Conservation (phyloP, 2,888 invertebrate genomes). For the Dilophus febrilis region DNA sequence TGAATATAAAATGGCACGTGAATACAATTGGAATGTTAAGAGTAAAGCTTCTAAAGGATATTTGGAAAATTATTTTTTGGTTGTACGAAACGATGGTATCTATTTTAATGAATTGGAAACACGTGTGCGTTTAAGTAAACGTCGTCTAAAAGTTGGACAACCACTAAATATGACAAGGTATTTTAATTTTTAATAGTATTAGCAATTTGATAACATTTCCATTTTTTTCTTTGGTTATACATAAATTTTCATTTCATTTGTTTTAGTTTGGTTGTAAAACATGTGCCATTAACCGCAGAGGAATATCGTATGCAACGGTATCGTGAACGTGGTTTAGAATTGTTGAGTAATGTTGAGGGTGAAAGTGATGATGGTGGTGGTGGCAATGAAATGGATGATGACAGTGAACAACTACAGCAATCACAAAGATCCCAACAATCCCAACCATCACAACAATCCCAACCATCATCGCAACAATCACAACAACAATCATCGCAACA, state of each 20-base stretch:
- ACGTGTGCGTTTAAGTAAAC: conserved; percentile 81
- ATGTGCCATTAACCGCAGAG: conserved; percentile 65
- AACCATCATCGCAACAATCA: background rate
- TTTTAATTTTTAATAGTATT: background rate
- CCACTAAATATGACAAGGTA: conserved; percentile 31
- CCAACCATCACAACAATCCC: background rate
- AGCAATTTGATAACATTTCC: too few species aligned
- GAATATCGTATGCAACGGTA: conserved; percentile 78
- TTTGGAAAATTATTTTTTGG: conserved; percentile 94
- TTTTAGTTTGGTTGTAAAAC: conserved; percentile 61
- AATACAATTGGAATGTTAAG: conserved; percentile 99
- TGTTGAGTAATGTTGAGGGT: conserved; percentile 55
- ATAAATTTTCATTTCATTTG: background rate
- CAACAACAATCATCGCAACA: background rate
- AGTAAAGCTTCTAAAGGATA: conserved; percentile 89
- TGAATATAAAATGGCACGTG: conserved; percentile 92
- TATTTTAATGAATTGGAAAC: conserved; percentile 94
- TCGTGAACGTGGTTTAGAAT: conserved; percentile 76
- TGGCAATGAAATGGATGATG: conserved; percentile 17
- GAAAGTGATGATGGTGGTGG: conserved; percentile 45
- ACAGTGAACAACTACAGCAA: conserved; percentile 1
- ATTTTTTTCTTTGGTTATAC: background rate
- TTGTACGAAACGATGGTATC: conserved; percentile 75
- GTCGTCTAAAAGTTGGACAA: conserved; percentile 61
- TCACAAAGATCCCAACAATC: background rate